A percentile compares a stretch with the other conserved stretches of the same genome.
phyloP scores from a whole-genome alignment of 2,113 vertebrate species.

The Clupea harengus region DNA sequence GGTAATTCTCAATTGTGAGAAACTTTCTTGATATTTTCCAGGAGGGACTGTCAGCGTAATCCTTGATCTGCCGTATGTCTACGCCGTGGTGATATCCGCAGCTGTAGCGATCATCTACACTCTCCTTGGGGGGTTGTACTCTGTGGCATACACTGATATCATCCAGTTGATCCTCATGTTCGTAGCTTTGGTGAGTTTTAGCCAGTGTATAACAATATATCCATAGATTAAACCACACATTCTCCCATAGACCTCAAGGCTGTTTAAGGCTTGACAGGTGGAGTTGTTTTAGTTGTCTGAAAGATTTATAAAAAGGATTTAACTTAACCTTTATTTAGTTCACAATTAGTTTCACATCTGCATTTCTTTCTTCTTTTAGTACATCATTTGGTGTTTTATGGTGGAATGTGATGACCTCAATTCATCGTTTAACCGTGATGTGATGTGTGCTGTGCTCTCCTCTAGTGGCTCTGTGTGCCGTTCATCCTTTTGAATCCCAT shows the following conservation, averaged over 20 bases:
- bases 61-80: constrained; percentile 60
- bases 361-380: too few species aligned
- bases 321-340: too few species aligned
- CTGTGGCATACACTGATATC: constrained; percentile 77
- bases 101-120: constrained; percentile 71
- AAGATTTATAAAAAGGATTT: too few species aligned
- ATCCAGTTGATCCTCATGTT: constrained; percentile 70
- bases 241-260: too few species aligned
- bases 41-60: constrained; percentile 72
- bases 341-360: too few species aligned
- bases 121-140: constrained; percentile 75
- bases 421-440: too few species aligned
- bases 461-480: constrained; percentile 59
- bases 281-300: too few species aligned
- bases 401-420: too few species aligned
- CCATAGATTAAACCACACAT: too few species aligned
- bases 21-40: constrained; percentile 36
- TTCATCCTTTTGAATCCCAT: constrained; percentile 55
- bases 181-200: constrained; percentile 67
- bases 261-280: too few species aligned
- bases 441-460: constrained; percentile 24
- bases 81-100: constrained; percentile 67
- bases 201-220: neutral
- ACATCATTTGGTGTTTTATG: too few species aligned
- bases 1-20: too few species aligned